Percentiles rank a stretch among this genome's conserved stretches.
Conservation (phyloP, 2,797 vertebrate genomes). For the Trichosurus vulpecula region DNA sequence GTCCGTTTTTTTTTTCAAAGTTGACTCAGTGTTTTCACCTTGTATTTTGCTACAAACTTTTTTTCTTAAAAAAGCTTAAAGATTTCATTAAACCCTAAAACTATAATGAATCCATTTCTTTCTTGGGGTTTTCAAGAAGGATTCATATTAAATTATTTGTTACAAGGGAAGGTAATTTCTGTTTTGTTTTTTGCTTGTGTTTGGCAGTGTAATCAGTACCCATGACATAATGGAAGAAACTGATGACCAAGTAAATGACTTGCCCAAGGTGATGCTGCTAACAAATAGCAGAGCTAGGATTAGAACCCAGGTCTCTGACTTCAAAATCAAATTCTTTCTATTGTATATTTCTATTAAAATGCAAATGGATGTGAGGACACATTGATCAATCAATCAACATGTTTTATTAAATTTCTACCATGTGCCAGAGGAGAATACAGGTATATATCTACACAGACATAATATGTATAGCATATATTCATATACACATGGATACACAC, state of each 20-base stretch:
- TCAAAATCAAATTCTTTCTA: background rate
- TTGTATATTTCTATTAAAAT: background rate
- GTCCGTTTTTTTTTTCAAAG: slow-evolving; percentile 24
- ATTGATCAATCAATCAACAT: background rate
- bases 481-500: background rate
- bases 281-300: background rate
- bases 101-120: background rate
- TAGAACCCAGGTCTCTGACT: background rate
- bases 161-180: background rate
- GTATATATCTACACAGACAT: too few relatives aligned
- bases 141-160: slow-evolving; percentile 24
- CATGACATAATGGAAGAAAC: background rate
- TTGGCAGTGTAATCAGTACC: background rate
- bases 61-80: slow-evolving; percentile 19
- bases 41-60: slow-evolving; percentile 15
- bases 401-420: background rate
- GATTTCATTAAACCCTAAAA: slow-evolving; percentile 34
- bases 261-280: background rate
- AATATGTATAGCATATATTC: background rate
- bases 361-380: background rate
- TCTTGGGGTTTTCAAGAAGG: background rate
- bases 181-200: background rate
- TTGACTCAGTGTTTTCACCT: background rate
- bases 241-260: background rate
- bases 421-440: background rate